These are phyloP conservation scores for Zaprionus kolodkinae DNA, from an alignment of 1,140 invertebrate genomes.

Conservation along the genomic window DNA sequence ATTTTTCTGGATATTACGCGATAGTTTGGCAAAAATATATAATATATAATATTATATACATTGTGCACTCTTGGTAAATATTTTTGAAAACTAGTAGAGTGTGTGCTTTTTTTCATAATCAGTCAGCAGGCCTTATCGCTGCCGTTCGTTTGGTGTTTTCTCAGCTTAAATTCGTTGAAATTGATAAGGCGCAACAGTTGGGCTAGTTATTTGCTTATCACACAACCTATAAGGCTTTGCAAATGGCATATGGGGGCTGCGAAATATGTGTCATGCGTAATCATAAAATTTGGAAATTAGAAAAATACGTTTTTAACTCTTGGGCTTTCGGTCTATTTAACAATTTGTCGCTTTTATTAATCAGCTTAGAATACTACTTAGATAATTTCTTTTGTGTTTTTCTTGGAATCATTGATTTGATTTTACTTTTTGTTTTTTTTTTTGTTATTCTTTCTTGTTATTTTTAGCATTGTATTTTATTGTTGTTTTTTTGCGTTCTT, in stretches of 20 bases:
- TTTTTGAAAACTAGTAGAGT: no score
- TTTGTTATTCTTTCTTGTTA: conserved; percentile 33
- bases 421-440: conserved; percentile 13
- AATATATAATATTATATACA: no score
- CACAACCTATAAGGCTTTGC: background rate
- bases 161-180: background rate
- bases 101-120: background rate
- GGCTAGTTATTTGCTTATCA: background rate
- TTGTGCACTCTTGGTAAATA: no score
- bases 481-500: background rate
- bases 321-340: conserved; percentile 41
- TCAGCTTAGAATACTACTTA: conserved; percentile 52
- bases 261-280: background rate
- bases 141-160: background rate
- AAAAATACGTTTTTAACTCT: conserved; percentile 1
- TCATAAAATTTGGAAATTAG: background rate
- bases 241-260: background rate
- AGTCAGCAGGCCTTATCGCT: background rate
- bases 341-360: conserved; percentile 49
- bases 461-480: conserved; percentile 34
- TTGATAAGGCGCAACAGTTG: conserved; percentile 9
- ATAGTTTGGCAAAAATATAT: no score
- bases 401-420: conserved; percentile 52
- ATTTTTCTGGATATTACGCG: background rate
- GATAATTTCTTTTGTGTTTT: conserved; percentile 41